Evolutionary conservation across 2,888 invertebrate genomes (phyloP).

Genomic region (Antheraea yamamai): DNA sequence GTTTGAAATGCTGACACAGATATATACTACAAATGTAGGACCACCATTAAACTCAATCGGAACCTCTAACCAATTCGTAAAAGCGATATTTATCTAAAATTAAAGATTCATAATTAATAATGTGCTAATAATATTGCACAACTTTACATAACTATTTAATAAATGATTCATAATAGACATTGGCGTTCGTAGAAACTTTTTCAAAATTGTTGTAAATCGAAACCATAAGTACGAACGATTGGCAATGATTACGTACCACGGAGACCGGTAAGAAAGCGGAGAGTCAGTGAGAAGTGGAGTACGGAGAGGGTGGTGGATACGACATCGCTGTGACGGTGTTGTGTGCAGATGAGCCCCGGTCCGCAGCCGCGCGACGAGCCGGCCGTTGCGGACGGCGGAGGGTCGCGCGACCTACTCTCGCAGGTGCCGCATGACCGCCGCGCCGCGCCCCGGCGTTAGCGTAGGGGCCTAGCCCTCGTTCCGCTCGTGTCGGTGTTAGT

Average conservation of each 20-base stretch:
- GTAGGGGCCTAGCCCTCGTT: slow-evolving; percentile 76
- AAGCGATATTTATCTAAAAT: background rate
- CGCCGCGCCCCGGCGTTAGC: slow-evolving; percentile 53
- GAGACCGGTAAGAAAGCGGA: slow-evolving; percentile 60
- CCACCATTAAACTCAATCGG: background rate
- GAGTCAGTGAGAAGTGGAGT: slow-evolving; percentile 80
- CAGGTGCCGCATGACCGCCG: slow-evolving; percentile 72
- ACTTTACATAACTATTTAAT: background rate
- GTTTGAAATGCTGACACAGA: slow-evolving; percentile 61
- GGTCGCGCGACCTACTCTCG: slow-evolving; percentile 76
- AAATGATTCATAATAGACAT: background rate
- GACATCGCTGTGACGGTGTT: slow-evolving; percentile 75
- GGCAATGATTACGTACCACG: slow-evolving; percentile 27
- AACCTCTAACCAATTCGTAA: background rate
- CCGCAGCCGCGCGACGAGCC: slow-evolving; percentile 77
- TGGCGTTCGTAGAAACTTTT: background rate
- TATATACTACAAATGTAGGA: slow-evolving; percentile 26
- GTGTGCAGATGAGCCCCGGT: slow-evolving; percentile 80
- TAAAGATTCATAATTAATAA: background rate
- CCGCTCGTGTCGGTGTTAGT: slow-evolving; percentile 74
- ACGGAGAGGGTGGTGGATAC: slow-evolving; percentile 69
- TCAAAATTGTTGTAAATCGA: background rate
- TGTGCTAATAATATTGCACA: background rate
- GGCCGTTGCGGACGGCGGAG: slow-evolving; percentile 65
- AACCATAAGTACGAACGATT: slow-evolving; percentile 25